Evolutionary conservation across 2,797 vertebrate species (phyloP).

Genomic region (Okamejei kenojei): DNA sequence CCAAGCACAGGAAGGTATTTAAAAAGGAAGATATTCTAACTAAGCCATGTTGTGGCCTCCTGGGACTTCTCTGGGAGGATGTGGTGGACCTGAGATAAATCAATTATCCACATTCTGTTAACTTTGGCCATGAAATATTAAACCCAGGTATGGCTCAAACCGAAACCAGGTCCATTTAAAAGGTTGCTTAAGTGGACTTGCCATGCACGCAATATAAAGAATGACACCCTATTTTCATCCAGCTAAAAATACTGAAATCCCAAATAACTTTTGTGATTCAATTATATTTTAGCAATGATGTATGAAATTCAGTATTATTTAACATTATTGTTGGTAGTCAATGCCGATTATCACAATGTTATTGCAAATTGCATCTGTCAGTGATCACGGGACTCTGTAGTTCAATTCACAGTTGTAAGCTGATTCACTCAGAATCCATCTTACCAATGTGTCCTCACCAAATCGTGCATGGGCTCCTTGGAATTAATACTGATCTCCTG

Average conservation of each 20-base stretch:
- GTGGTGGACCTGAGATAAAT: slow-evolving; percentile 10
- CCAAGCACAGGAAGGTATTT: background rate
- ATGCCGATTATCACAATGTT: too few species aligned
- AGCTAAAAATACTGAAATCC: background rate
- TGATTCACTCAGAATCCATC: too few species aligned
- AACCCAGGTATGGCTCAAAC: background rate
- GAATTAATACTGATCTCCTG: too few species aligned
- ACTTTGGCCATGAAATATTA: background rate
- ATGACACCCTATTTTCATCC: background rate
- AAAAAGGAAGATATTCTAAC: background rate
- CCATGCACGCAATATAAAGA: background rate
- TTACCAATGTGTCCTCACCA: too few species aligned
- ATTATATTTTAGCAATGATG: background rate
- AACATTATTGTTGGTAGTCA: too few species aligned
- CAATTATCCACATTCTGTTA: slow-evolving; percentile 4
- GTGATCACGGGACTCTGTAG: too few species aligned
- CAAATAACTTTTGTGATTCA: background rate
- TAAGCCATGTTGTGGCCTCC: background rate
- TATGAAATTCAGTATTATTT: too few species aligned
- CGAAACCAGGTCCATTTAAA: background rate
- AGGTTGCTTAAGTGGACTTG: background rate
- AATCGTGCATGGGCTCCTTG: too few species aligned
- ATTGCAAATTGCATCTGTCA: too few species aligned
- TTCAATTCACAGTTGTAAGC: too few species aligned
- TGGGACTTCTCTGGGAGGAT: background rate